phyloP scores from a whole-genome alignment of 2,113 vertebrate genomes.

The Athene noctua region DNA sequence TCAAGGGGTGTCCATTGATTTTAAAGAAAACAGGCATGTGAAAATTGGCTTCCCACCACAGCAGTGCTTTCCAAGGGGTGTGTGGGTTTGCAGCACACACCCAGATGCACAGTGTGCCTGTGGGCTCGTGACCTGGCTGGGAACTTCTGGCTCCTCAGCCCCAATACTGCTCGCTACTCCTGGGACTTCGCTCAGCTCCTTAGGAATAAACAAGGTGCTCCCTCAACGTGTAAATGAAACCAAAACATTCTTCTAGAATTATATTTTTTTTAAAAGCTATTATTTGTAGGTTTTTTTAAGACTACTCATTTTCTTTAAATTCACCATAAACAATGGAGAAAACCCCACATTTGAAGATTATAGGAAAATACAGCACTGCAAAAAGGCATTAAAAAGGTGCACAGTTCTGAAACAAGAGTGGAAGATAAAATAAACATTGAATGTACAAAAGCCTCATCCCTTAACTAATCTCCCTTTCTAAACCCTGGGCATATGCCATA shows the following conservation, averaged over 20 bases:
- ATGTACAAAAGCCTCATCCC: background rate
- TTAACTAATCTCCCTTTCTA: background rate
- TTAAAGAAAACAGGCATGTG: background rate
- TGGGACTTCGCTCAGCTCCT: background rate
- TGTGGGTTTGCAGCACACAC: background rate
- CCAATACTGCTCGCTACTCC: rapidly evolving
- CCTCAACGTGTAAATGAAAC: background rate
- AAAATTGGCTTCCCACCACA: background rate
- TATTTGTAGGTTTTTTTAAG: background rate
- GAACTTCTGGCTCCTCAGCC: background rate
- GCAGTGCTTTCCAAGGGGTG: background rate
- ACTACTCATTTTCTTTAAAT: background rate
- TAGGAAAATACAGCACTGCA: background rate
- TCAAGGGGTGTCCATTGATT: background rate
- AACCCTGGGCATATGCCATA: background rate
- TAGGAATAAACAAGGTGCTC: background rate
- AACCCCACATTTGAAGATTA: background rate
- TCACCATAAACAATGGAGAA: background rate
- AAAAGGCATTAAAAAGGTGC: background rate
- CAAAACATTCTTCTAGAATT: background rate
- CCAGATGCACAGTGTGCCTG: background rate
- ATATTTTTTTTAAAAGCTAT: background rate
- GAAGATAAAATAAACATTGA: background rate
- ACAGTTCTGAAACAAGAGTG: background rate
- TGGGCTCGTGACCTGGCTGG: rapidly evolving